These are phyloP conservation scores for Otus scops DNA, from an alignment of 2,797 vertebrate species.

Conservation along the genomic window DNA sequence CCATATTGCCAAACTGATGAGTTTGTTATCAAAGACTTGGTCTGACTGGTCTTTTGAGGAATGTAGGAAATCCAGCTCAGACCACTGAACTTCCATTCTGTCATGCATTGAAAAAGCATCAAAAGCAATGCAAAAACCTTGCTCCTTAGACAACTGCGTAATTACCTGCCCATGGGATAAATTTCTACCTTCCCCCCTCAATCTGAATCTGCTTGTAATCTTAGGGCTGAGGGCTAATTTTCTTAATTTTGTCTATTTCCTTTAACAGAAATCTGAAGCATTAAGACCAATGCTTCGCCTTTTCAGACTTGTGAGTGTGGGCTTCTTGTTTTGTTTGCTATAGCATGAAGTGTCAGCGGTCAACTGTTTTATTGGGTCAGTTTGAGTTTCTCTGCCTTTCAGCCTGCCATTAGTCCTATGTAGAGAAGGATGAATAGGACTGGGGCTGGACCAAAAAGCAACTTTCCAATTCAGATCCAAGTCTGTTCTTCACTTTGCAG, in stretches of 20 bases:
- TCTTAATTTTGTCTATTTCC: not conserved
- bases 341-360: not conserved
- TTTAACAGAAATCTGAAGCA: not conserved
- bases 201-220: not conserved
- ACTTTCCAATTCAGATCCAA: not conserved
- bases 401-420: not conserved
- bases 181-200: not conserved
- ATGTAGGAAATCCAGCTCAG: constrained; percentile 57
- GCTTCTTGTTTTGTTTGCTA: not conserved
- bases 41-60: constrained; percentile 42
- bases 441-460: not conserved
- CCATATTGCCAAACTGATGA: constrained; percentile 41
- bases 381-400: not conserved
- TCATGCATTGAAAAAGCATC: constrained; percentile 18
- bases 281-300: not conserved
- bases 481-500: not conserved
- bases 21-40: constrained; percentile 23
- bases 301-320: not conserved
- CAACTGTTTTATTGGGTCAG: not conserved
- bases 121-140: constrained; percentile 58
- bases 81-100: constrained; percentile 27
- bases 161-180: constrained; percentile 5
- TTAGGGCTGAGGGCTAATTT: not conserved
- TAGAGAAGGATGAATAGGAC: not conserved
- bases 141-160: not conserved